These are phyloP conservation scores for Coelinius sp. DNA, from an alignment of 2,888 invertebrate genomes.

Conservation along the genomic window DNA sequence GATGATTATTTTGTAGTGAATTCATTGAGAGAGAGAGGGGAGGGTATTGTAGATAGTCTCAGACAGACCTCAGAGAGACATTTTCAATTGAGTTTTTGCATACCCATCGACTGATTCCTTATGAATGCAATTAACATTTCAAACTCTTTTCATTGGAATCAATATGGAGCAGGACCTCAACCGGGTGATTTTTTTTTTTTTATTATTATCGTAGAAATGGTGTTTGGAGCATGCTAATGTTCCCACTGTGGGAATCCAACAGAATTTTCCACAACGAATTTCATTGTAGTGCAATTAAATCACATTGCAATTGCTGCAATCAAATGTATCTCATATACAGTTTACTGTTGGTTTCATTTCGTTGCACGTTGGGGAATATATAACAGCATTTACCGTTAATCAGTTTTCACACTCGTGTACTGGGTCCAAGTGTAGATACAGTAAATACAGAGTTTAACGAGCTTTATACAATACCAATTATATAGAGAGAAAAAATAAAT, in stretches of 20 bases:
- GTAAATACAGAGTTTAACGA: background rate
- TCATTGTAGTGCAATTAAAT: slow-evolving; percentile 14
- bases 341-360: slow-evolving; percentile 5
- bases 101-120: too few species aligned
- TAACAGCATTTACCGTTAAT: slow-evolving; percentile 24
- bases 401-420: slow-evolving; percentile 4
- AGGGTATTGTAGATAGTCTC: too few species aligned
- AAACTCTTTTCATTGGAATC: too few species aligned
- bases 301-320: background rate
- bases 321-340: background rate
- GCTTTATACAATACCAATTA: background rate
- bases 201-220: background rate
- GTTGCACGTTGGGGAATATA: slow-evolving; percentile 8
- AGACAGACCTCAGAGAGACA: too few species aligned
- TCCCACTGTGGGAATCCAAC: too few species aligned
- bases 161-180: too few species aligned
- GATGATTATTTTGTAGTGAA: too few species aligned
- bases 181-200: background rate
- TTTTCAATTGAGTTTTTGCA: too few species aligned
- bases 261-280: slow-evolving; percentile 24
- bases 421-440: background rate
- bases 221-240: slow-evolving; percentile 9
- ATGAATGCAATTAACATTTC: too few species aligned
- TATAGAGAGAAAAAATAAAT: background rate
- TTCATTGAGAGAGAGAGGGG: too few species aligned